Conservation (phyloP, 2,797 vertebrate genomes). For the Varecia variegata region DNA sequence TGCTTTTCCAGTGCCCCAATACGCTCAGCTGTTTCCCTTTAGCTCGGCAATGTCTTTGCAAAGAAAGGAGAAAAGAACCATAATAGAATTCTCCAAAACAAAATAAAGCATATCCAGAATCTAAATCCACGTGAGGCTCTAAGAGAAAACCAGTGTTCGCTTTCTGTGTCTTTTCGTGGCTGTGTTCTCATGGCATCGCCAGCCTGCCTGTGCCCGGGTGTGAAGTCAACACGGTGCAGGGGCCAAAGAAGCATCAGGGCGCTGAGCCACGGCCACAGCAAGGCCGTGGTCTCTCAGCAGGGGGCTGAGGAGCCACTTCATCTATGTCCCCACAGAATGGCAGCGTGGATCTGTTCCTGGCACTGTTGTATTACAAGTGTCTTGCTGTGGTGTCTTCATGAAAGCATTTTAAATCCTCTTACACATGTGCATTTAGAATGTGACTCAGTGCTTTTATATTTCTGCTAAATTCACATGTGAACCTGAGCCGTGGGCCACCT, state of each 20-base stretch:
- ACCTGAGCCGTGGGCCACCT: neutral
- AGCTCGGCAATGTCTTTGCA: neutral
- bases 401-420: conserved; percentile 54
- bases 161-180: neutral
- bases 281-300: conserved; percentile 39
- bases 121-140: neutral
- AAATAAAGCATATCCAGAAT: neutral
- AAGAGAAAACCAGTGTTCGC: neutral
- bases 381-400: conserved; percentile 52
- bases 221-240: conserved; percentile 56
- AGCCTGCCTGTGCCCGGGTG: conserved; percentile 60
- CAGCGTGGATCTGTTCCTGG: conserved; percentile 57
- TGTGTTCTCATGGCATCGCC: conserved; percentile 55
- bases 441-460: conserved; percentile 35
- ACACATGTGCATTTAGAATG: neutral
- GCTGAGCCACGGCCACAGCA: neutral
- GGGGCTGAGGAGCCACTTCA: conserved; percentile 58
- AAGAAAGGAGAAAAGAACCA: neutral
- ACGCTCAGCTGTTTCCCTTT: fast-evolving
- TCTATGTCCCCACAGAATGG: conserved; percentile 51
- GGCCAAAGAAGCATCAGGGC: conserved; percentile 67
- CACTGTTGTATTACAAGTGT: fast-evolving
- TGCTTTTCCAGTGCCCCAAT: fast-evolving
- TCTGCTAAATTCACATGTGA: neutral
- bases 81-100: fast-evolving